A percentile compares a stretch with the other conserved stretches of the same genome.
These are phyloP conservation scores for Galendromus occidentalis DNA, from an alignment of 1,140 invertebrate genomes.

Conservation along the genomic window DNA sequence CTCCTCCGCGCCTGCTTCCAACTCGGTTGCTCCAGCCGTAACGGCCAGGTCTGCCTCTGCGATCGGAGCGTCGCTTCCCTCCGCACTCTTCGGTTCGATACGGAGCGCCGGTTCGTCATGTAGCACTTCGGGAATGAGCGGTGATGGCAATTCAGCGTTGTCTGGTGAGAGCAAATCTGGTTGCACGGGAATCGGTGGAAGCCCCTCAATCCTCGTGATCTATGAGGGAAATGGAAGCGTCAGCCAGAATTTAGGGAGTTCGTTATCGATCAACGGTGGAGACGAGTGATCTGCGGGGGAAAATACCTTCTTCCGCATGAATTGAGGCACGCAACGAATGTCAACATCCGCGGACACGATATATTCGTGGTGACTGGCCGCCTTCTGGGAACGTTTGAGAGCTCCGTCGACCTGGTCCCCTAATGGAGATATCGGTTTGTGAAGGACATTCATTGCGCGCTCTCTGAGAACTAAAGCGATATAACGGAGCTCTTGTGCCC, in stretches of 20 bases:
- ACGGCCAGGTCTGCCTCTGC: not conserved
- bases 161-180: not conserved
- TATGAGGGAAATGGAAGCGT: too few species aligned
- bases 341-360: not conserved
- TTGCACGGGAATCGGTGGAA: not conserved
- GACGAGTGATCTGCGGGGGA: too few species aligned
- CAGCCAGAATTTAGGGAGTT: too few species aligned
- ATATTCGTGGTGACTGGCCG: not conserved
- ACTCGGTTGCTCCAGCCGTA: not conserved
- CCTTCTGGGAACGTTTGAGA: not conserved
- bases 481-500: too few species aligned
- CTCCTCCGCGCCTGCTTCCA: too few species aligned
- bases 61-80: not conserved
- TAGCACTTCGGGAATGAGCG: not conserved
- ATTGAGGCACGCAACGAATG: not conserved
- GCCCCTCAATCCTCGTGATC: too few species aligned
- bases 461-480: too few species aligned
- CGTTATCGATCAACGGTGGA: too few species aligned
- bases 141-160: not conserved
- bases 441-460: too few species aligned
- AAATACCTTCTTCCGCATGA: conserved; percentile 6
- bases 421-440: too few species aligned
- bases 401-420: not conserved
- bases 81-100: not conserved
- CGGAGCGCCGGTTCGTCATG: not conserved